Percentiles rank a stretch among this genome's conserved stretches.
Conservation (phyloP, 2,797 vertebrate genomes). For the Decapterus maruadsi region DNA sequence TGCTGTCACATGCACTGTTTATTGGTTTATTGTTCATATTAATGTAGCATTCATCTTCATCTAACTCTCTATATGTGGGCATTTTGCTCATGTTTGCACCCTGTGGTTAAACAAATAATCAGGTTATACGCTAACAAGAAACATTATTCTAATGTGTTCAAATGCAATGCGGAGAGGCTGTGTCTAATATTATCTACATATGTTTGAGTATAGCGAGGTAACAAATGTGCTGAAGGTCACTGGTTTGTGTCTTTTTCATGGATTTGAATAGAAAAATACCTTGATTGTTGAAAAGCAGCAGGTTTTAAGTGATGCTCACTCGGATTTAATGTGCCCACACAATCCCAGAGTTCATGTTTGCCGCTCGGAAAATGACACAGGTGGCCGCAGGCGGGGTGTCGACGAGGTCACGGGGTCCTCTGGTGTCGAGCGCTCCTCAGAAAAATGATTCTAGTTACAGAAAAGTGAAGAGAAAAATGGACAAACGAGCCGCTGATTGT, state of each 20-base stretch:
- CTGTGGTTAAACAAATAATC: background rate
- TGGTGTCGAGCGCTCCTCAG: conserved; percentile 13
- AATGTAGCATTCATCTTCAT: background rate
- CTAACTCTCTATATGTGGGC: background rate
- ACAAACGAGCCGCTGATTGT: conserved; percentile 23
- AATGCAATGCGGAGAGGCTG: background rate
- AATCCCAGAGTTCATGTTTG: background rate
- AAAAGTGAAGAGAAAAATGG: conserved; percentile 33
- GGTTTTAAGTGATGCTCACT: background rate
- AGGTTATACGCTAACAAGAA: background rate
- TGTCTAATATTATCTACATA: too few species aligned
- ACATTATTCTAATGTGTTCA: background rate
- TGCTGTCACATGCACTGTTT: background rate
- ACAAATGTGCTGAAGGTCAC: background rate
- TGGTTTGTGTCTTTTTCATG: background rate
- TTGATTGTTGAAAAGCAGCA: background rate
- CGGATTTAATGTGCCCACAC: background rate
- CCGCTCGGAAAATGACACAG: background rate
- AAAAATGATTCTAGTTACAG: conserved; percentile 27
- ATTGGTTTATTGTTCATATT: background rate
- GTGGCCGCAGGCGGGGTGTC: conserved; percentile 20
- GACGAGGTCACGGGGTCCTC: conserved; percentile 29
- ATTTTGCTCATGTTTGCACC: background rate
- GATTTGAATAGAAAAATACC: conserved; percentile 1
- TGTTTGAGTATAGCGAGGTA: too few species aligned